phyloP scores from a whole-genome alignment of 2,113 vertebrate species.

The Oncorhynchus masou region DNA sequence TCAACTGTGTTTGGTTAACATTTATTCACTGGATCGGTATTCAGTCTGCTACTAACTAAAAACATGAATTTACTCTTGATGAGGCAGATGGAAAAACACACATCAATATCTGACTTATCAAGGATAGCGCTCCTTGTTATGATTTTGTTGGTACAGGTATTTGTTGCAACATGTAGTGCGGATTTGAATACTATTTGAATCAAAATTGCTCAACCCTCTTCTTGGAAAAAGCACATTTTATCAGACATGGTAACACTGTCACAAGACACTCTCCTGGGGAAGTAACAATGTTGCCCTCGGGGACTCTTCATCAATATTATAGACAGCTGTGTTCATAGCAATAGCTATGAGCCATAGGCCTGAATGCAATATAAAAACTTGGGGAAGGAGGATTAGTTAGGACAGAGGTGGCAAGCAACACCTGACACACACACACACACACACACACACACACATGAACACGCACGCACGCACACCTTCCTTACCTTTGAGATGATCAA shows the following conservation, averaged over 20 bases:
- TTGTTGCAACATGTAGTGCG: not conserved
- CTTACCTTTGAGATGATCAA: constrained; percentile 94
- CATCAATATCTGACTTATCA: not conserved
- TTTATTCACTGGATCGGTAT: not conserved
- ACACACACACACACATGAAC: too few relatives aligned
- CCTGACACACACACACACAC: too few relatives aligned
- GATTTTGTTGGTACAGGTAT: not conserved
- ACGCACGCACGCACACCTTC: too few relatives aligned
- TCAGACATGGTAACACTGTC: not conserved
- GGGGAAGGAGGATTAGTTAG: not conserved
- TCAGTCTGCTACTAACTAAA: too few relatives aligned
- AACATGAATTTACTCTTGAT: too few relatives aligned
- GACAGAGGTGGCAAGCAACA: too few relatives aligned
- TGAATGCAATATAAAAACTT: not conserved
- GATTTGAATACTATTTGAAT: not conserved
- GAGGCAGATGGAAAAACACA: not conserved
- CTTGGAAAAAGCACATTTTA: not conserved
- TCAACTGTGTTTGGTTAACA: not conserved
- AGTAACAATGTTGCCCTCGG: not conserved
- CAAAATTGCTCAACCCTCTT: not conserved
- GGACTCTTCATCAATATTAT: not conserved
- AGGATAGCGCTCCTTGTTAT: too few relatives aligned
- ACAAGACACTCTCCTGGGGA: not conserved
- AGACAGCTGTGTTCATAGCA: not conserved
- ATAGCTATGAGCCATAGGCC: not conserved